A percentile compares a stretch with the other conserved stretches of the same genome.
These are phyloP conservation scores for Mustela lutreola DNA, from an alignment of 2,113 vertebrate genomes.

Conservation along the genomic window DNA sequence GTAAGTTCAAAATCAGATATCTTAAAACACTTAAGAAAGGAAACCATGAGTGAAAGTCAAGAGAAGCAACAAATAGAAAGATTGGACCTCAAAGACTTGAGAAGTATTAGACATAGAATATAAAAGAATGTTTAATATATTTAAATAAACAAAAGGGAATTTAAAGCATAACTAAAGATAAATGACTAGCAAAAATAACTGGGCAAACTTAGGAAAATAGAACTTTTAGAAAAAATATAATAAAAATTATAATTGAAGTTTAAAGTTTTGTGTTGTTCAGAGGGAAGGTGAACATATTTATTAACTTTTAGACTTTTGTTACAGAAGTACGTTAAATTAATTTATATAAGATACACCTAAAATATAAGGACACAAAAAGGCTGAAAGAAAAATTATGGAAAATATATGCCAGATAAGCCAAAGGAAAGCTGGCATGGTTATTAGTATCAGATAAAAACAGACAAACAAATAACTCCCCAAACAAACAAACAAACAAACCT, in stretches of 20 bases:
- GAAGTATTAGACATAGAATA: not conserved
- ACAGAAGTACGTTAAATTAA: not conserved
- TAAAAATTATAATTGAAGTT: not conserved
- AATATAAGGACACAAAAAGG: not conserved
- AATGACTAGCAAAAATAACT: not conserved
- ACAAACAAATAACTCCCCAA: not conserved
- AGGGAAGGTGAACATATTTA: not conserved
- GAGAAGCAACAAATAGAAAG: not conserved
- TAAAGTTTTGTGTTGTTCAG: not conserved
- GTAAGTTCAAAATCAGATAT: not conserved
- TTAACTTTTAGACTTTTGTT: not conserved
- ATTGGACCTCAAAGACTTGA: not conserved
- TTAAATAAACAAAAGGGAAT: not conserved
- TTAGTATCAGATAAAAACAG: not conserved
- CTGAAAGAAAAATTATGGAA: constrained; percentile 4
- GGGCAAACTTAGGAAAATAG: not conserved
- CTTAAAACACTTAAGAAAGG: not conserved
- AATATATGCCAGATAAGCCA: not conserved
- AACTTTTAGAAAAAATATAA: not conserved
- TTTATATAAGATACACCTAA: not conserved
- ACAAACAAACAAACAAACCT: not conserved
- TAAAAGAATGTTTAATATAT: not conserved
- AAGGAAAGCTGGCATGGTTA: not conserved
- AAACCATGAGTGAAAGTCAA: not conserved
- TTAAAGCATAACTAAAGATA: not conserved